Conservation (phyloP, 2,888 invertebrate genomes). For the Hypomecis punctinalis region DNA sequence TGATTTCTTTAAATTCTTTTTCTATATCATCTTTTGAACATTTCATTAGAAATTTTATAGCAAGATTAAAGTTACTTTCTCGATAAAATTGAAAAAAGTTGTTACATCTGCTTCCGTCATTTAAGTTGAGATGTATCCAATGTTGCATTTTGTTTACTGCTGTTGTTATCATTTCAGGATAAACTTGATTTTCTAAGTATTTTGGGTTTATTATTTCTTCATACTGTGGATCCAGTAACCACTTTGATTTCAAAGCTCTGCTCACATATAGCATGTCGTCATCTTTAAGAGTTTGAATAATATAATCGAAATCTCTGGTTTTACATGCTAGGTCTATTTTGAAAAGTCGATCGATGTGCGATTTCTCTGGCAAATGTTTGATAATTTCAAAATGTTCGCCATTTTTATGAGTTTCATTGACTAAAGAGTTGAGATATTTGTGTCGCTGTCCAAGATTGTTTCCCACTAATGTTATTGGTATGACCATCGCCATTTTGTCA, state of each 20-base stretch:
- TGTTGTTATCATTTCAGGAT: constrained; percentile 62
- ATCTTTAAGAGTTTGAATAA: constrained; percentile 61
- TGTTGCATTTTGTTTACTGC: constrained; percentile 49
- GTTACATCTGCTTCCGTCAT: constrained; percentile 36
- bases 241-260: constrained; percentile 62
- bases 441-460: constrained; percentile 61
- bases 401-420: constrained; percentile 43
- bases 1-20: constrained; percentile 34
- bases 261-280: constrained; percentile 69
- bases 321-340: constrained; percentile 69
- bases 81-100: constrained; percentile 45
- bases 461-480: constrained; percentile 57
- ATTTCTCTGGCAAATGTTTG: constrained; percentile 47
- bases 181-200: constrained; percentile 62
- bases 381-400: constrained; percentile 25
- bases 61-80: constrained; percentile 33
- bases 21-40: constrained; percentile 30
- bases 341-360: constrained; percentile 61
- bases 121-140: constrained; percentile 40
- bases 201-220: constrained; percentile 59
- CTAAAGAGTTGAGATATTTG: constrained; percentile 54
- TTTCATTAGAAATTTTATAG: constrained; percentile 43
- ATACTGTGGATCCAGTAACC: constrained; percentile 59
- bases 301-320: constrained; percentile 57
- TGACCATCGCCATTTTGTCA: constrained; percentile 46